phyloP scores from a whole-genome alignment of 2,113 vertebrate genomes.

The Lipotes vexillifer region DNA sequence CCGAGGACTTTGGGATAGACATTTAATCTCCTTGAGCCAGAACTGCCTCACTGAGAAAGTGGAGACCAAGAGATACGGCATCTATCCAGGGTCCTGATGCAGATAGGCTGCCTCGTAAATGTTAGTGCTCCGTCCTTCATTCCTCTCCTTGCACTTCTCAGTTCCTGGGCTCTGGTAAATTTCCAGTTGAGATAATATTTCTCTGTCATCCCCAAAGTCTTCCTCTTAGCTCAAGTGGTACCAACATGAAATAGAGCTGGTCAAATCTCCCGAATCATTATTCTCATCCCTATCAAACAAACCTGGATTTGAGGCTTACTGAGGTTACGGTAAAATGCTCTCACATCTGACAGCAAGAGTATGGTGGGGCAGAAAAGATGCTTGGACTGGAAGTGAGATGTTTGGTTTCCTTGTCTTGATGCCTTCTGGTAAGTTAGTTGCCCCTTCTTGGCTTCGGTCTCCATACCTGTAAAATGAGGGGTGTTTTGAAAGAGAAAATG shows the following conservation, averaged over 20 bases:
- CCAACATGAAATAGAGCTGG: neutral
- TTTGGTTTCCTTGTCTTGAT: accelerated
- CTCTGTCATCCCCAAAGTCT: neutral
- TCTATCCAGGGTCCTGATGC: too few species aligned
- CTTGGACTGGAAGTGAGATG: accelerated
- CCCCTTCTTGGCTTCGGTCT: neutral
- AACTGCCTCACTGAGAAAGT: neutral
- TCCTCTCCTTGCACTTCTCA: neutral
- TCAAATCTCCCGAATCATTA: neutral
- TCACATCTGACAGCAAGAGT: neutral
- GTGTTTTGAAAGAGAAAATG: accelerated
- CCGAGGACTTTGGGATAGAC: neutral
- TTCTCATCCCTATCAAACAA: neutral
- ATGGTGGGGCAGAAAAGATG: accelerated
- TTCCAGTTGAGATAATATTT: neutral
- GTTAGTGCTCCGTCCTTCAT: accelerated
- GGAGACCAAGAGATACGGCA: accelerated
- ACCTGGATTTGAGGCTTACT: neutral
- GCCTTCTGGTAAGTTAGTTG: too few species aligned
- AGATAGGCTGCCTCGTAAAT: accelerated
- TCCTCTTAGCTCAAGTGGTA: neutral
- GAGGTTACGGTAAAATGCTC: accelerated
- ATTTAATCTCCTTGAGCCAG: accelerated
- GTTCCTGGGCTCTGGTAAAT: neutral
- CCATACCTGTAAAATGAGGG: neutral